These are phyloP conservation scores for Nasonia longicornis DNA, from an alignment of 1,140 invertebrate genomes.

Conservation along the genomic window DNA sequence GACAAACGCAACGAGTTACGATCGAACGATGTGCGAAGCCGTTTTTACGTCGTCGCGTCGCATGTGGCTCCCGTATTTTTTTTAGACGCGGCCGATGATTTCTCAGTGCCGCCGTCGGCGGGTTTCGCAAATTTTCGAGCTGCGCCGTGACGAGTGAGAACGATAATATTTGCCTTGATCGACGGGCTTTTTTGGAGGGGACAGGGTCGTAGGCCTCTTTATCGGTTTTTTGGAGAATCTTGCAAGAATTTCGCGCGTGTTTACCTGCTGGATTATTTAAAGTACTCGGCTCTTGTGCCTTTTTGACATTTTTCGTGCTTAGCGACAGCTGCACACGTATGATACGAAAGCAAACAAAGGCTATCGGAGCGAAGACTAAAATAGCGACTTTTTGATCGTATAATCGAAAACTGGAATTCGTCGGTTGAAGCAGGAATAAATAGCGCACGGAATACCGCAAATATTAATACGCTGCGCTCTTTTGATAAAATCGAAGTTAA, in stretches of 20 bases:
- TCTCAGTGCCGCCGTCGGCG: neutral
- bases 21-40: constrained; percentile 17
- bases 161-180: constrained; percentile 12
- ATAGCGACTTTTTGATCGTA: neutral
- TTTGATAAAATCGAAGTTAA: too few species aligned
- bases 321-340: neutral
- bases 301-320: too few species aligned
- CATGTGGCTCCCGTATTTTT: constrained; percentile 39
- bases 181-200: neutral
- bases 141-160: neutral
- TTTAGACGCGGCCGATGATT: constrained; percentile 35
- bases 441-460: too few species aligned
- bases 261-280: neutral
- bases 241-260: too few species aligned
- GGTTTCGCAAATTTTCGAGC: constrained; percentile 10
- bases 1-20: neutral
- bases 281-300: neutral
- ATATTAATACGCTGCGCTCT: too few species aligned
- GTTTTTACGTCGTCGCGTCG: constrained; percentile 24
- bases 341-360: constrained; percentile 1
- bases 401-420: neutral
- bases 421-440: too few species aligned
- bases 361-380: neutral
- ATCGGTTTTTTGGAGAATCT: neutral
- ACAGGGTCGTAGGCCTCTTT: neutral